Evolutionary conservation across 2,797 vertebrate genomes (phyloP).

Genomic region (Poecilia velifera): DNA sequence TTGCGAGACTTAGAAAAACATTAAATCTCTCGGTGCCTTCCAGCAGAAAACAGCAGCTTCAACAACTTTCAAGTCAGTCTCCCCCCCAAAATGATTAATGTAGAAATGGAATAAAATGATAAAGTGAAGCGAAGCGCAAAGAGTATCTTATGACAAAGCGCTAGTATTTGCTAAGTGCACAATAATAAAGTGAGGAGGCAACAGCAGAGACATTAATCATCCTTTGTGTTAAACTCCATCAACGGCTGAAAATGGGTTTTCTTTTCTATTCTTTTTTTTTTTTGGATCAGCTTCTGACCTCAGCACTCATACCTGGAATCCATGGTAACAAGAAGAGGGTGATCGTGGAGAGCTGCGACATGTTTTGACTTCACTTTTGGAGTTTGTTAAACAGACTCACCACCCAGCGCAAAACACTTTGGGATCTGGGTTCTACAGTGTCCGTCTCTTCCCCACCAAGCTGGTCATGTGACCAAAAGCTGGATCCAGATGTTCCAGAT

Average conservation of each 20-base stretch:
- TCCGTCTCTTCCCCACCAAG: conserved; percentile 16
- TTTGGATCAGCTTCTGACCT: conserved; percentile 3
- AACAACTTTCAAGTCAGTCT: conserved; percentile 22
- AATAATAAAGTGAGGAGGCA: not conserved
- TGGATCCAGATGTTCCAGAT: conserved; percentile 64
- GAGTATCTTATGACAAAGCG: not conserved
- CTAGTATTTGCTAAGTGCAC: conserved; percentile 3
- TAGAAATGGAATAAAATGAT: conserved; percentile 19
- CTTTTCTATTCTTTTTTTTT: not conserved
- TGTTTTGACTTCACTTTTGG: conserved; percentile 36
- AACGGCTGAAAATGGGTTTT: conserved; percentile 7
- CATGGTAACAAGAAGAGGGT: conserved; percentile 57
- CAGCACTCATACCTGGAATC: conserved; percentile 69
- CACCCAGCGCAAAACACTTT: not conserved
- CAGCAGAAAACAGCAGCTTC: conserved; percentile 25
- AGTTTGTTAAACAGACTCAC: not conserved
- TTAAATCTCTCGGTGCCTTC: conserved; percentile 22
- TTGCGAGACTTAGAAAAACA: conserved; percentile 31
- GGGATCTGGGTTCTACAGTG: conserved; percentile 20
- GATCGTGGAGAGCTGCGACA: conserved; percentile 40
- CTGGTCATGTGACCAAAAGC: conserved; percentile 58
- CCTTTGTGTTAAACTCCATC: conserved; percentile 1
- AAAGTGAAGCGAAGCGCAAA: conserved; percentile 8
- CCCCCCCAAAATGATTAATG: conserved; percentile 21
- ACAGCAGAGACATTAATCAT: conserved; percentile 14